Evolutionary conservation across 2,797 vertebrate species (phyloP).

Genomic region (Intellagama lesueurii): DNA sequence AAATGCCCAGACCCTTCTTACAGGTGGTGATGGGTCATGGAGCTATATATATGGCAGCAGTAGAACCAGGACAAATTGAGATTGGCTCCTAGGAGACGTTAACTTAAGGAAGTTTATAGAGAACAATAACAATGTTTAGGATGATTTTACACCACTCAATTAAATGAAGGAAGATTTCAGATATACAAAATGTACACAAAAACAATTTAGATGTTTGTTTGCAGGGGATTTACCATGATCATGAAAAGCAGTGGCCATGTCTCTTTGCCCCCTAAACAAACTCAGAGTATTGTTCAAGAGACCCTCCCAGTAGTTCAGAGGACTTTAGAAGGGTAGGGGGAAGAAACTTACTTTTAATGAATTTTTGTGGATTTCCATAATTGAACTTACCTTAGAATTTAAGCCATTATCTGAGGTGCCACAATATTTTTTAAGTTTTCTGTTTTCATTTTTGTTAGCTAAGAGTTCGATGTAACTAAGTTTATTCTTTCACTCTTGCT

Average conservation of each 20-base stretch:
- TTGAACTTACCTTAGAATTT: not conserved
- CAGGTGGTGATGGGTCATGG: not conserved
- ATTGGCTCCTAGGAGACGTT: not conserved
- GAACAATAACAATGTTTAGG: not conserved
- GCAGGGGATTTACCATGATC: not conserved
- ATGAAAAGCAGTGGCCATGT: not conserved
- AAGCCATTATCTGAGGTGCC: not conserved
- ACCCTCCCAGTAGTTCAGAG: no score
- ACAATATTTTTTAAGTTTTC: no score
- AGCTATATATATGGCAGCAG: not conserved
- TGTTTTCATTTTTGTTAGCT: no score
- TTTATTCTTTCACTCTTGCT: not conserved
- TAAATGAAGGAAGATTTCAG: not conserved
- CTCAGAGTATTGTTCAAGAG: not conserved
- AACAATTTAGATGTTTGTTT: not conserved
- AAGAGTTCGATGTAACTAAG: not conserved
- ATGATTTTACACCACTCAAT: not conserved
- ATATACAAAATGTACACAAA: not conserved
- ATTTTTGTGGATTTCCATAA: no score
- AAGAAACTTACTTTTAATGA: no score
- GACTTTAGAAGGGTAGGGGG: no score
- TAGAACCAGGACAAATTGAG: not conserved
- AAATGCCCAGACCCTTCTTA: not conserved
- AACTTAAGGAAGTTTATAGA: not conserved
- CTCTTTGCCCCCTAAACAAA: not conserved